Base-by-base conservation (phyloP, 2,888 invertebrate species). In the Polydrusus cervinus region DNA sequence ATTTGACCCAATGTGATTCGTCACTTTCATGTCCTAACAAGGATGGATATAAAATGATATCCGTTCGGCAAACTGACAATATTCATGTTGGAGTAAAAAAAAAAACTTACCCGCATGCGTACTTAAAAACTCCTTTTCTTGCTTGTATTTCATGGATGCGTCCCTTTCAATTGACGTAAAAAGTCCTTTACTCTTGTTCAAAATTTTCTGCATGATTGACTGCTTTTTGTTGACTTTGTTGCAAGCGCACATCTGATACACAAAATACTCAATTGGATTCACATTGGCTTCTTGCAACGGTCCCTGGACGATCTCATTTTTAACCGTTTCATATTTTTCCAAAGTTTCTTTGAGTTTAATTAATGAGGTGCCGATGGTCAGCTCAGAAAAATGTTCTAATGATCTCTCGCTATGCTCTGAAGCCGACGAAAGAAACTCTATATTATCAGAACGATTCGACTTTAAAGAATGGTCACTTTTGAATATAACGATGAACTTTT, bases 261-360 rank as follows among this genome's bases (percentile, higher is more conserved):
- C 75, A 65, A 75, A 77, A 61, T 78, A 77, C 38, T 77, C 64
- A 18, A 78, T 68, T 3, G 78, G 73, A 57, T 71, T 71, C 61
- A 78, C 43, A n/a, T 51, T 57, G 13, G 20, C 62, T n/a, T 45
- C 53, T 55, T 53, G 45, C 30, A 69, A 66, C n/a, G 65, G 34
- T 10, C 25, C 69, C 18, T 62, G 16, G 10, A n/a, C 43, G 3
- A 76, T 65, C 40, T 66, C 53, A 8, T 53, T 65, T 55, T 76
- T 73, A 9, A 74, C 20, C 43, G 16, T 47, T 53, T 73, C 76
- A 38, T 73, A 76, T 47, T 66, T 47, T 40, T 73, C 73, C 47
- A 76, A 67, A 25, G 70, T 74, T 38, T 76, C 70, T 70, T 76
- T 76, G n/a, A 76, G 40, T 16, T 70, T 53, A 8, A 70, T 14